A percentile compares a stretch with the other conserved stretches of the same genome.
Conservation (phyloP, 2,797 vertebrate species). For the Micromesistius poutassou region DNA sequence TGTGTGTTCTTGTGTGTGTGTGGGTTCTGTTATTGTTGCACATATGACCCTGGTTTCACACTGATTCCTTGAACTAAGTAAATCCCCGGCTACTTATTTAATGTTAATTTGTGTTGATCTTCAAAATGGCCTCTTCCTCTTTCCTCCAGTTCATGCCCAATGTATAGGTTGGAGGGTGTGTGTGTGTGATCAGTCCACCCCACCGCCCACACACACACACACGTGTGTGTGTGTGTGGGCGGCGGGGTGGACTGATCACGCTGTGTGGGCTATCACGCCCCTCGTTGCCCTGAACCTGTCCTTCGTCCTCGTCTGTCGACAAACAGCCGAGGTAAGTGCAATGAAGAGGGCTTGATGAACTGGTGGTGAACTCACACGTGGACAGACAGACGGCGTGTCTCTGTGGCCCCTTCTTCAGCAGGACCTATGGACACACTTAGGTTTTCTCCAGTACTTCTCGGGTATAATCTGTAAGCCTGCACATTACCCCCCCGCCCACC, state of each 20-base stretch:
- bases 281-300: neutral
- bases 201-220: too few species aligned
- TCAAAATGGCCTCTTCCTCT: slow-evolving; percentile 42
- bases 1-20: neutral
- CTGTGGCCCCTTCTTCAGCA: neutral
- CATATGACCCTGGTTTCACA: slow-evolving; percentile 56
- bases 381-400: neutral
- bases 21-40: slow-evolving; percentile 34
- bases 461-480: neutral
- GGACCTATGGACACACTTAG: neutral
- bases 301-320: neutral
- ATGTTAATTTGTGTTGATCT: slow-evolving; percentile 56
- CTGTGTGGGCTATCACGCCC: neutral
- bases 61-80: slow-evolving; percentile 47
- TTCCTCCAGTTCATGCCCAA: slow-evolving; percentile 9
- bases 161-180: neutral
- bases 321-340: neutral
- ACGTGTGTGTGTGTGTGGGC: neutral
- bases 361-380: neutral
- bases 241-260: neutral
- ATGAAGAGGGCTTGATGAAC: neutral
- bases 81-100: slow-evolving; percentile 48
- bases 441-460: neutral
- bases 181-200: too few species aligned
- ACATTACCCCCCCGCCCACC: neutral